Conservation (phyloP, 2,888 invertebrate species). For the Endomychus coccineus region DNA sequence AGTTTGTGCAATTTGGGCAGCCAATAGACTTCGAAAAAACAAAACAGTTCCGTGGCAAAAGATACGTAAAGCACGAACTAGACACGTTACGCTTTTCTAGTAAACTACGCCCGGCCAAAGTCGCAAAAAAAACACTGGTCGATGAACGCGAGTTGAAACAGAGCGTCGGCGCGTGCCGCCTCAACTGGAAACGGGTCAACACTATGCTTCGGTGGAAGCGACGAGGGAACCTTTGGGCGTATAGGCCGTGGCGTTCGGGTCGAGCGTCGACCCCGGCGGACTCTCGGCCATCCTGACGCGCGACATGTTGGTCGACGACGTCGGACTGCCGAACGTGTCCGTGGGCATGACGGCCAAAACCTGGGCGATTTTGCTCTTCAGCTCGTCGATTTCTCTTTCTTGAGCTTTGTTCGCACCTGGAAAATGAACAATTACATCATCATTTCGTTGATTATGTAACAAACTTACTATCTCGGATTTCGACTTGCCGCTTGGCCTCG, state of each 20-base stretch:
- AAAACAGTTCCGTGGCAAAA: too few species aligned
- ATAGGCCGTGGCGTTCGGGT: constrained; percentile 88
- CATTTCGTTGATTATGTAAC: not conserved
- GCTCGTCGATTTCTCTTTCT: constrained; percentile 85
- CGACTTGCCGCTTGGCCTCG: constrained; percentile 85
- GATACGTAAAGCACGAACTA: too few species aligned
- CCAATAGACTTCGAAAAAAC: too few species aligned
- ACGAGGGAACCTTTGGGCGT: constrained; percentile 69
- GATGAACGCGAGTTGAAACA: too few species aligned
- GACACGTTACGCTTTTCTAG: constrained; percentile 3
- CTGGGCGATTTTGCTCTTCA: constrained; percentile 87
- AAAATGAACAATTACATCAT: not conserved
- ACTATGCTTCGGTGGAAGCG: constrained; percentile 51
- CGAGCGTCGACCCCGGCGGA: constrained; percentile 52
- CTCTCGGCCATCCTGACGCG: constrained; percentile 52
- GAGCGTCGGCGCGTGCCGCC: constrained; percentile 2
- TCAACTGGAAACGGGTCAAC: constrained; percentile 2
- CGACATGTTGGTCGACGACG: constrained; percentile 49
- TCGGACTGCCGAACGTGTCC: constrained; percentile 53
- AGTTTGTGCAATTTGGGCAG: too few species aligned
- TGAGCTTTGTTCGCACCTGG: constrained; percentile 72
- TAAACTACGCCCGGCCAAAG: constrained; percentile 11
- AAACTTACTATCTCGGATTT: constrained; percentile 73
- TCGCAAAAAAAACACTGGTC: constrained; percentile 2
- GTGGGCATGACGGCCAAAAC: constrained; percentile 87